Conservation (phyloP, 2,113 vertebrate species). For the Pangasianodon hypophthalmus region DNA sequence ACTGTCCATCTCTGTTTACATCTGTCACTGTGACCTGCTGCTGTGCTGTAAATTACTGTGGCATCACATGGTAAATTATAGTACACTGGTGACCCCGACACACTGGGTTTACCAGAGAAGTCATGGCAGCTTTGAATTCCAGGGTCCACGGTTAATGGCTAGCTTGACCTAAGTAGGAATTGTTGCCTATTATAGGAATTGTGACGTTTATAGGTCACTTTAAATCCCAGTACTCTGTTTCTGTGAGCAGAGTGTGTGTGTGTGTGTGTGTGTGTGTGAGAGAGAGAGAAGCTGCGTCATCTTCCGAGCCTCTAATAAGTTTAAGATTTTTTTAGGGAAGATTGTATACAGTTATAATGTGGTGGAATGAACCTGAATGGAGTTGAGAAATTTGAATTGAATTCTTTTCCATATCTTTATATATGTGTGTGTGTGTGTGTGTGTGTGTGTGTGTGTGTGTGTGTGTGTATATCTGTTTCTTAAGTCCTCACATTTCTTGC, state of each 20-base stretch:
- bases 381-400: no score
- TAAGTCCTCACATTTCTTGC: neutral
- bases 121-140: neutral
- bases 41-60: slow-evolving; percentile 16
- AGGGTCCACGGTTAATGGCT: neutral
- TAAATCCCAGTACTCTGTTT: no score
- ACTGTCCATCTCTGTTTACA: slow-evolving; percentile 34
- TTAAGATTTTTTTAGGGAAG: no score
- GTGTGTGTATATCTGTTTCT: neutral
- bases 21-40: slow-evolving; percentile 28
- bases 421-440: no score
- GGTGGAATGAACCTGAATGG: no score
- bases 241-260: no score
- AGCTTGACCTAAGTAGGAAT: neutral
- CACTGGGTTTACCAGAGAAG: neutral
- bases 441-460: no score
- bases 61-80: slow-evolving; percentile 38
- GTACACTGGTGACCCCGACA: neutral
- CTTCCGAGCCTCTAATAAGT: no score
- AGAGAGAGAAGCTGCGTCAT: no score
- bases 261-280: no score
- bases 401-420: no score
- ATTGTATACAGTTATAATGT: no score
- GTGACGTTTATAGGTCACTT: neutral
- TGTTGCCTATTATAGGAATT: neutral